These are phyloP conservation scores for Zaprionus davidi DNA, from an alignment of 1,140 invertebrate genomes.

Conservation along the genomic window DNA sequence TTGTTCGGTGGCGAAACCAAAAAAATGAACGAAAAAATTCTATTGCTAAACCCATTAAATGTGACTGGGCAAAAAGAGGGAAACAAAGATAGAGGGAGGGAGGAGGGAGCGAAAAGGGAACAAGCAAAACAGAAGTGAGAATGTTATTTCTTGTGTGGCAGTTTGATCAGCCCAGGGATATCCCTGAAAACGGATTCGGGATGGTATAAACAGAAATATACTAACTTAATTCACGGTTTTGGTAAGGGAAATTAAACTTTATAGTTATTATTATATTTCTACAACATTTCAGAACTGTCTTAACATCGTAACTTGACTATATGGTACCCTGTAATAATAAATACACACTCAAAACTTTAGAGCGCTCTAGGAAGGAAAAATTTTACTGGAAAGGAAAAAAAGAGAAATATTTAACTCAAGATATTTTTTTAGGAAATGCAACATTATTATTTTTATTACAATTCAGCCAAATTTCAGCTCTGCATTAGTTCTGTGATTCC, in stretches of 20 bases:
- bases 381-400: too few species aligned
- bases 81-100: conserved; percentile 18
- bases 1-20: conserved; percentile 44
- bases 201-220: neutral
- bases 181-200: neutral
- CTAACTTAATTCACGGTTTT: neutral
- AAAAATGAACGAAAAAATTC: conserved; percentile 32
- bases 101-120: neutral
- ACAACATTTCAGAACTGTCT: too few species aligned
- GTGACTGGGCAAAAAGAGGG: conserved; percentile 47
- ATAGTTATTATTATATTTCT: too few species aligned
- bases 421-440: neutral
- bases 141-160: conserved; percentile 5
- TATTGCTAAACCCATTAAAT: conserved; percentile 72
- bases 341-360: too few species aligned
- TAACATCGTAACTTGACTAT: too few species aligned
- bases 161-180: conserved; percentile 16
- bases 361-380: too few species aligned
- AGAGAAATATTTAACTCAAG: neutral
- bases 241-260: too few species aligned
- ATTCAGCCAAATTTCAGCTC: neutral
- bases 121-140: conserved; percentile 6
- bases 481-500: neutral
- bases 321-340: too few species aligned
- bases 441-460: too few species aligned